A percentile compares a stretch with the other conserved stretches of the same genome.
Evolutionary conservation across 2,113 vertebrate genomes (phyloP).

Genomic region (Plecturocebus donacophilus): DNA sequence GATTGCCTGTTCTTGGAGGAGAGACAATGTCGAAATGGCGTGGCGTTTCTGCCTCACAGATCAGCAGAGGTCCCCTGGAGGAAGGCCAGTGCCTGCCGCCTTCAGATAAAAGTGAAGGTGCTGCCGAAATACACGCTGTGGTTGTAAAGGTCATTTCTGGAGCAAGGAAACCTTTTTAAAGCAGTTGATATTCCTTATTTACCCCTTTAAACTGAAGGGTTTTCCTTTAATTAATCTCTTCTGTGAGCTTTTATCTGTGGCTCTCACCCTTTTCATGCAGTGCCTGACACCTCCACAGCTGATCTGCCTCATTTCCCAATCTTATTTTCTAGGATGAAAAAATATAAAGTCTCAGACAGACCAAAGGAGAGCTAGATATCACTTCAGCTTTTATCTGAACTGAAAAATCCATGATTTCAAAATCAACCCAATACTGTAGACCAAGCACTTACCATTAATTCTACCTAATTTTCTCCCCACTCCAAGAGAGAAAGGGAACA

Average conservation of each 20-base stretch:
- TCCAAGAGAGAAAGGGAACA: neutral
- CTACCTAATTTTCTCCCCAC: neutral
- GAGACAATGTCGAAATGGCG: neutral
- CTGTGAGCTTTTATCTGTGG: no score
- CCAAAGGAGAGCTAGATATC: neutral
- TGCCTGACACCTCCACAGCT: fast-evolving
- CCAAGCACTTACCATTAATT: neutral
- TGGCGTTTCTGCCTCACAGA: neutral
- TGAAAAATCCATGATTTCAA: neutral
- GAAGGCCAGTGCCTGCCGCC: neutral
- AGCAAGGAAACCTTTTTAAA: neutral
- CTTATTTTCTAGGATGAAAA: neutral
- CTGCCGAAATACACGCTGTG: fast-evolving
- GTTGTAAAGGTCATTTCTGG: neutral
- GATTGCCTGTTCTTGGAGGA: neutral
- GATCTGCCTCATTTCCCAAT: neutral
- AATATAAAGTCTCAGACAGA: neutral
- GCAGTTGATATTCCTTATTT: fast-evolving
- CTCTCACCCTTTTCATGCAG: fast-evolving
- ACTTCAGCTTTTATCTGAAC: neutral
- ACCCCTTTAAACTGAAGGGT: neutral
- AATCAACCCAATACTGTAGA: neutral
- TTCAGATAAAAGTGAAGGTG: neutral
- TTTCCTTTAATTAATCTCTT: neutral
- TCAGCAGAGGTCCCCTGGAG: neutral